Evolutionary conservation across 2,888 invertebrate genomes (phyloP).

Genomic region (Andrena haemorrhoa): DNA sequence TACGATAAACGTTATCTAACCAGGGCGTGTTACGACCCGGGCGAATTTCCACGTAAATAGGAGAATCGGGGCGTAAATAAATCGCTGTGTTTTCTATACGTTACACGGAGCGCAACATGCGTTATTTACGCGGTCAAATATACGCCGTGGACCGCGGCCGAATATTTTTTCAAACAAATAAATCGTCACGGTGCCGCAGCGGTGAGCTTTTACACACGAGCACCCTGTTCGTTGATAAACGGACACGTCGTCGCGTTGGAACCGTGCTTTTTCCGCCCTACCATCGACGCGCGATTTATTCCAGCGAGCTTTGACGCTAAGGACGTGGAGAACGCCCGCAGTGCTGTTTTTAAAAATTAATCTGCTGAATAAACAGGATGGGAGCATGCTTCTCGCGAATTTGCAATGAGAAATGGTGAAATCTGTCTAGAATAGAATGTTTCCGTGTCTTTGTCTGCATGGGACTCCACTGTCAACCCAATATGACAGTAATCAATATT

Average conservation of each 20-base stretch:
- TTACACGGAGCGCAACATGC: slow-evolving; percentile 20
- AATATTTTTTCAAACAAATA: slow-evolving; percentile 51
- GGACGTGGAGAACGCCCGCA: too few species aligned
- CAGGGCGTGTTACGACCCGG: slow-evolving; percentile 19
- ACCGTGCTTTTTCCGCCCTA: background rate
- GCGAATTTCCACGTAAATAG: slow-evolving; percentile 53
- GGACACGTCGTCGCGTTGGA: background rate
- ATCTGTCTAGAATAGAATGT: too few species aligned
- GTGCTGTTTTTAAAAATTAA: too few species aligned
- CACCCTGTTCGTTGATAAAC: slow-evolving; percentile 40
- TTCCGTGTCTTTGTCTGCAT: too few species aligned
- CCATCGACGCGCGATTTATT: background rate
- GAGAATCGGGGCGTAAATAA: slow-evolving; percentile 26
- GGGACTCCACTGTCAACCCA: too few species aligned
- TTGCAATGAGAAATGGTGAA: too few species aligned
- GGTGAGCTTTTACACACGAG: slow-evolving; percentile 9
- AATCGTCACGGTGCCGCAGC: slow-evolving; percentile 17
- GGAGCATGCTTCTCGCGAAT: too few species aligned
- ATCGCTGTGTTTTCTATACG: slow-evolving; percentile 42
- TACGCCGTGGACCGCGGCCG: background rate
- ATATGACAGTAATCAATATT: too few species aligned
- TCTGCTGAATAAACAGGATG: too few species aligned
- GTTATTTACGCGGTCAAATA: slow-evolving; percentile 48
- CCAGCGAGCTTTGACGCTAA: background rate
- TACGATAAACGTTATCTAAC: slow-evolving; percentile 48